Evolutionary conservation across 2,113 vertebrate species (phyloP), one percentile per base, ranked within the genome.

Genomic region (Motacilla alba): DNA sequence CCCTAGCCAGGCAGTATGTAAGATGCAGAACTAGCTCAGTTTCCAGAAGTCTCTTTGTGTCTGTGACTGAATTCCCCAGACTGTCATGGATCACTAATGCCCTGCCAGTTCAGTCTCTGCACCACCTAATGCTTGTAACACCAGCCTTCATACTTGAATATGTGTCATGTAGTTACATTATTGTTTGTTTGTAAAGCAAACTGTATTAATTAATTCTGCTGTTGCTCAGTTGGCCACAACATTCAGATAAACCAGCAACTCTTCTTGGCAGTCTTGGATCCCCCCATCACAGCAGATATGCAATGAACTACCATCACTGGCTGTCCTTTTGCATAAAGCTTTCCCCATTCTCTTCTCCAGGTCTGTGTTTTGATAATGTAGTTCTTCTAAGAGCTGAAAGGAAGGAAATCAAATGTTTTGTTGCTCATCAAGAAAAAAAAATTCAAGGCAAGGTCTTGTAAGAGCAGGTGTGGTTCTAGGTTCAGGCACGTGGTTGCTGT

Each of bases 1-100:
- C 56, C 9, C 22, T n/a, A 23, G 43, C 26, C 3, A 4, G 33
- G 33, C 31, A 55, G 43, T 8, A 43, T 0, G 0, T 10, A 31
- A 79, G 50, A 88, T n/a, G 11, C 39, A 83, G 75, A 63, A 17
- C 20, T 41, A 79, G 15, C 39, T 85, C 43, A 9, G 1, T 68
- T 79, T 90, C 68, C 30, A 79, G 43, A 63, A 43, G 12, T 27
- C 19, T 72, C 24, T 62, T 44, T 39, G 43, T 31, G 23, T 24
- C 27, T 79, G 8, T 88, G 55, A 47, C 20, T 56, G 35, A 55
- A 69, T 68, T 47, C 17, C 3, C 55, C 22, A 73, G 60, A 43
- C 4, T 68, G 17, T 23, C 16, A 6, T 1, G 1, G 11, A 44
- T 31, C 46, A 26, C 39, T 31, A 43, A 52, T 60, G 50, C 17